A percentile compares a stretch with the other conserved stretches of the same genome.
Conservation (phyloP, 2,888 invertebrate genomes). For the Philaethria dido region DNA sequence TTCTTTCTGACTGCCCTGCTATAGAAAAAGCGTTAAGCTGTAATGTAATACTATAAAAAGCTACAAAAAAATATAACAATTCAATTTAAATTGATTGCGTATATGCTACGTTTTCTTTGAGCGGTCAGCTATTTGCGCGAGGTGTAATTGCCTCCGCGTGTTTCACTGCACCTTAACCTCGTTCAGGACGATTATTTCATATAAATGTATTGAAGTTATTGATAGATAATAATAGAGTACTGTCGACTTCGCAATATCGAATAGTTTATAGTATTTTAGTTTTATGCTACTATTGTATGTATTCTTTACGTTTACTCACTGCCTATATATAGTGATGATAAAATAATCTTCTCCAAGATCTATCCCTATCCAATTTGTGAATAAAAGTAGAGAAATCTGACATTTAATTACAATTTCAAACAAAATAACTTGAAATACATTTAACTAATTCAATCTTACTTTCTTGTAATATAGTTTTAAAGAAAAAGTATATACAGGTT, state of each 20-base stretch:
- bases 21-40: no score
- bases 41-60: no score
- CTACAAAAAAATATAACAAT: not conserved
- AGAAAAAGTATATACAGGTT: no score
- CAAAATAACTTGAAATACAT: no score
- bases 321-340: no score
- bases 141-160: constrained; percentile 40
- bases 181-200: constrained; percentile 41
- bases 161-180: constrained; percentile 43
- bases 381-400: no score
- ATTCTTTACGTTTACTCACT: not conserved
- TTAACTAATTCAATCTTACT: no score
- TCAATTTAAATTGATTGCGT: constrained; percentile 2
- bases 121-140: constrained; percentile 28
- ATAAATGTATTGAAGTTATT: constrained; percentile 32
- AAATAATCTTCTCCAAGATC: no score
- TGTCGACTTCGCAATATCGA: constrained; percentile 3
- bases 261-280: not conserved
- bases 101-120: constrained; percentile 8
- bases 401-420: no score
- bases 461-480: no score
- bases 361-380: no score
- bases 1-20: no score
- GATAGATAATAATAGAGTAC: constrained; percentile 15
- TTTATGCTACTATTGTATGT: not conserved